Evolutionary conservation across 2,888 invertebrate species (phyloP).

Genomic region (Trisateles emortualis): DNA sequence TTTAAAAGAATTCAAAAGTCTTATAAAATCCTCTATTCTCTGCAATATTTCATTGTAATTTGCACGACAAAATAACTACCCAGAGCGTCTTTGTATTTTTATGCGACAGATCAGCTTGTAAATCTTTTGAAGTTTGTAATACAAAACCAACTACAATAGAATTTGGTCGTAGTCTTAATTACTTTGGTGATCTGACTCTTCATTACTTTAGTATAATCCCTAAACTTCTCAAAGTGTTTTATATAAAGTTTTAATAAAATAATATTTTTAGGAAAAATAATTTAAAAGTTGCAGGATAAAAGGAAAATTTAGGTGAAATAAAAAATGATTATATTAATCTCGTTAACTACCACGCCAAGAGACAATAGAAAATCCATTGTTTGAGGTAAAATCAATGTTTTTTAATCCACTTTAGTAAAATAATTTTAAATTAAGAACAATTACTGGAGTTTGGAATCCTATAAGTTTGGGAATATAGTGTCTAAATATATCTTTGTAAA

Average conservation of each 20-base stretch:
- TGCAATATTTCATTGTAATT: conserved; percentile 21
- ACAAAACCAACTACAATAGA: conserved; percentile 17
- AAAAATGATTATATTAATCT: too few species aligned
- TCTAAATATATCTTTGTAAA: background rate
- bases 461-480: too few species aligned
- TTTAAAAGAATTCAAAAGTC: background rate
- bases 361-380: too few species aligned
- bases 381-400: too few species aligned
- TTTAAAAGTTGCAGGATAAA: too few species aligned
- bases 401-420: too few species aligned
- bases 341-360: too few species aligned
- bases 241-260: background rate
- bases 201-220: background rate
- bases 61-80: conserved; percentile 20
- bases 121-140: conserved; percentile 24
- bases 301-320: too few species aligned
- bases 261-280: too few species aligned
- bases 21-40: conserved; percentile 8
- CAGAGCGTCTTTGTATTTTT: conserved; percentile 23
- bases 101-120: conserved; percentile 20
- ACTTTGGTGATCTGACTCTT: conserved; percentile 3
- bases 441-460: too few species aligned
- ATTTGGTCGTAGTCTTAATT: conserved; percentile 8
- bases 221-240: background rate
- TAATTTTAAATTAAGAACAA: too few species aligned